A percentile compares a stretch with the other conserved stretches of the same genome.
Conservation (phyloP, 2,113 vertebrate species). For the Lynx canadensis region DNA sequence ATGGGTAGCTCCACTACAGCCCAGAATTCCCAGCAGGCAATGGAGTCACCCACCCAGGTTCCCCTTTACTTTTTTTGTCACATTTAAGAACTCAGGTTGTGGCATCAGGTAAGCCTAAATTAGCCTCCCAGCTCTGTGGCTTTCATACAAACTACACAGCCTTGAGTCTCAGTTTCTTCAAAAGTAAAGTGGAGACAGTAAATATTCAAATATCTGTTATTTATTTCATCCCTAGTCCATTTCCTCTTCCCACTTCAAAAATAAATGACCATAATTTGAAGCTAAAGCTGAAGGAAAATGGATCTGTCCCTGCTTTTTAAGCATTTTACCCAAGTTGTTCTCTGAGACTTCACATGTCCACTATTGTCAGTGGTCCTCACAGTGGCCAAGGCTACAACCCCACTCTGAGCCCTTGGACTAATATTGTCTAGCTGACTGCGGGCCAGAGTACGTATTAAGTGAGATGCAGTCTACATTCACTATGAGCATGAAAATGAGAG, state of each 20-base stretch:
- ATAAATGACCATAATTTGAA: background rate
- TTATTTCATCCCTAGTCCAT: background rate
- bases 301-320: background rate
- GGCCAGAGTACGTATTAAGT: background rate
- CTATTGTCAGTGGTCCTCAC: background rate
- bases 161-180: constrained; percentile 20
- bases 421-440: background rate
- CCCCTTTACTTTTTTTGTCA: background rate
- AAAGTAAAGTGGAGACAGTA: constrained; percentile 17
- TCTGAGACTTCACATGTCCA: background rate
- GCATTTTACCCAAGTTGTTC: constrained; percentile 18
- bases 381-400: background rate
- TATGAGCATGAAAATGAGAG: background rate
- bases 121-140: background rate
- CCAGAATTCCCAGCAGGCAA: background rate
- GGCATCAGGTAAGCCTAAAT: background rate
- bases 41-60: background rate
- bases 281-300: background rate
- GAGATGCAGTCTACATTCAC: background rate
- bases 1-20: background rate
- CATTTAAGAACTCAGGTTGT: background rate
- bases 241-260: background rate
- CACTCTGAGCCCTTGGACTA: background rate
- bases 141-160: background rate
- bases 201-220: background rate